Percentiles rank a stretch among this genome's conserved stretches.
Conservation (phyloP, 2,888 invertebrate genomes). For the Zhengitettix transpicula region DNA sequence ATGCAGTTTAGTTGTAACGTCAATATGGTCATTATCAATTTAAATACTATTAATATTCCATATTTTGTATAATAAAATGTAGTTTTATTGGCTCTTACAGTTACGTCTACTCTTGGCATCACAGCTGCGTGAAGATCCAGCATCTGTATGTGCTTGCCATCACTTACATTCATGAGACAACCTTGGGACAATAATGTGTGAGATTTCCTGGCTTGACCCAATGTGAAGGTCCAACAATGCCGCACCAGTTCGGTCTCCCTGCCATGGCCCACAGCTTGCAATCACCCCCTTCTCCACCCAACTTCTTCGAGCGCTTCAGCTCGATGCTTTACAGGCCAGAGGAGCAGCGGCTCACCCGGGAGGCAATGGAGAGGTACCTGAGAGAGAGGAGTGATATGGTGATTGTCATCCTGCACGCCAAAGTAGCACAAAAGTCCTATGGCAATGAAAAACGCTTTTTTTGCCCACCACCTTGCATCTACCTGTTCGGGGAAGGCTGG, state of each 20-base stretch:
- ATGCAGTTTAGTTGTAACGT: too few species aligned
- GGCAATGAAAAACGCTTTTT: constrained; percentile 99
- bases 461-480: constrained; percentile 98
- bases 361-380: constrained; percentile 93
- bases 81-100: too few species aligned
- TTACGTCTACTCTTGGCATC: too few species aligned
- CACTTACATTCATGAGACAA: background rate
- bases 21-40: too few species aligned
- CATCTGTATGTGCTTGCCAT: too few species aligned
- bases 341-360: constrained; percentile 69
- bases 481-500: constrained; percentile 97
- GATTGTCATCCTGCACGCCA: constrained; percentile 93
- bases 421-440: constrained; percentile 99
- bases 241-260: constrained; percentile 65
- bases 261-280: constrained; percentile 55
- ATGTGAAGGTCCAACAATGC: constrained; percentile 38
- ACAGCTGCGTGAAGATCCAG: too few species aligned
- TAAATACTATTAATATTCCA: too few species aligned
- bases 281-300: constrained; percentile 61
- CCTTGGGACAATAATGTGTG: background rate
- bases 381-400: constrained; percentile 89
- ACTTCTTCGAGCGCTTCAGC: constrained; percentile 42
- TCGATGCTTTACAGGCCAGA: constrained; percentile 41
- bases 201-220: constrained; percentile 12
- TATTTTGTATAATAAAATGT: too few species aligned